Evolutionary conservation across 37 sponge, comb jelly and placozoan genomes (phyloP).

Genomic region (Halisarca cf. caerulea): DNA sequence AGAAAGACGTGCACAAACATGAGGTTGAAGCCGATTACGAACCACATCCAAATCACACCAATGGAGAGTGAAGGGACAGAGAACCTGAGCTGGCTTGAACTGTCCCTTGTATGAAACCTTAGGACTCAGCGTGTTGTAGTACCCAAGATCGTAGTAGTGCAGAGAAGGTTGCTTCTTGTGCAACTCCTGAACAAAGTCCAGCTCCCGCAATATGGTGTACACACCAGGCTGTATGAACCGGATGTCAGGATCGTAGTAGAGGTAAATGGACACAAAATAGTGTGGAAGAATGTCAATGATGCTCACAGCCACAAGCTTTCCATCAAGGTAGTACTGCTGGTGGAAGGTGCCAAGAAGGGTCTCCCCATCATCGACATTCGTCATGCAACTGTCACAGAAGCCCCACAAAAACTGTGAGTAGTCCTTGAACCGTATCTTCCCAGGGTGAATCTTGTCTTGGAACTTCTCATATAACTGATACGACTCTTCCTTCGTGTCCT

Average conservation of each 20-base stretch:
- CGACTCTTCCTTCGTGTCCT: conserved; percentile 34
- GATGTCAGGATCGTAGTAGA: conserved; percentile 71
- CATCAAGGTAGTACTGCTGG: conserved; percentile 73
- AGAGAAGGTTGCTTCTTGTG: conserved; percentile 9
- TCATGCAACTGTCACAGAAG: conserved; percentile 30
- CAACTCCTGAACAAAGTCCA: conserved; percentile 42
- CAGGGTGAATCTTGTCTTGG: conserved; percentile 59
- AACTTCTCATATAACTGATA: conserved; percentile 66
- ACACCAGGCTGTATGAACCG: conserved; percentile 71
- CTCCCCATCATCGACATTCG: conserved; percentile 43
- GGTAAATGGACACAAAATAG: conserved; percentile 69
- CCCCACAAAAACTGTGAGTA: conserved; percentile 44
- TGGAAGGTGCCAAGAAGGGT: conserved; percentile 57
- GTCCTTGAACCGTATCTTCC: conserved; percentile 35
- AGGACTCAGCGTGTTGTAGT: conserved; percentile 34
- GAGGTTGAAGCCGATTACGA: not conserved
- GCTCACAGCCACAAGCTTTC: conserved; percentile 60
- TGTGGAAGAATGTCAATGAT: conserved; percentile 71
- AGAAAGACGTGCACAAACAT: not conserved
- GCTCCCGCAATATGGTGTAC: conserved; percentile 54
- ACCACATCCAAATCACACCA: conserved; percentile 5
- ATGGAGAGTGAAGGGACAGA: conserved; percentile 39
- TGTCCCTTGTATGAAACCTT: conserved; percentile 56
- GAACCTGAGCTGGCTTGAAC: conserved; percentile 43
- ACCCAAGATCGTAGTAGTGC: conserved; percentile 48